Base-by-base conservation (phyloP, 2,113 vertebrate species). In the Hystrix brachyura region DNA sequence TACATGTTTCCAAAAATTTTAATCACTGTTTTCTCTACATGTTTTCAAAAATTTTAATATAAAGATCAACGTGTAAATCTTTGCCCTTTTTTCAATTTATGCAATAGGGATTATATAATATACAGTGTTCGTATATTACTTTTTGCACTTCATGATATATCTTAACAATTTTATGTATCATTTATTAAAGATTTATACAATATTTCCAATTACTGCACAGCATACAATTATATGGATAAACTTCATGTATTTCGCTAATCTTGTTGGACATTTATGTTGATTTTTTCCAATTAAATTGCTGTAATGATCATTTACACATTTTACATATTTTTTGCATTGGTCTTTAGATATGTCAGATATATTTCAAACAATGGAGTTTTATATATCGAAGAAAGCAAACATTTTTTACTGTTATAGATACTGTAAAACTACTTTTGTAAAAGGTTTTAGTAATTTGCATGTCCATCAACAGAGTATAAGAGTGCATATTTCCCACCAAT, bases 351-450 rank as follows among this genome's bases (percentile, higher is more conserved):
- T 78, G 78, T 65, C 51, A 91, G 1, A 3, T 89, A 59, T 85
- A 78, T 82, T 74, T 97, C 17, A 65, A 65, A 81, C 27, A 53
- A 34, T 93, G 53, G 17, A 57, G 94, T 51, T 59, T 67, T 96
- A 81, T 55, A 15, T 62, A 67, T 9, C 64, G 85, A 87, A 59
- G 19, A 81, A 2, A 74, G 46, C 19, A 69, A 12, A 13, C 17
- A 32, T 87, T 69, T 72, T 82, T 89, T 19, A 82, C 62, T 89
- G 84, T 90, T 27, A 12, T 87, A 94, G 9, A 46, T 85, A 89
- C 32, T 94, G 18, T 19, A 86, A 86, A 89, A 88, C 83, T 93
- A 19, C 19, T 6, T 89, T 91, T 21, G 34, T 59, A 93, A 88
- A 43, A 32, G 91, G 46, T 72, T 93, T 95, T 53, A 23, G 11